These are phyloP conservation scores for Colostygia pectinataria DNA, from an alignment of 2,888 invertebrate genomes.

Conservation along the genomic window DNA sequence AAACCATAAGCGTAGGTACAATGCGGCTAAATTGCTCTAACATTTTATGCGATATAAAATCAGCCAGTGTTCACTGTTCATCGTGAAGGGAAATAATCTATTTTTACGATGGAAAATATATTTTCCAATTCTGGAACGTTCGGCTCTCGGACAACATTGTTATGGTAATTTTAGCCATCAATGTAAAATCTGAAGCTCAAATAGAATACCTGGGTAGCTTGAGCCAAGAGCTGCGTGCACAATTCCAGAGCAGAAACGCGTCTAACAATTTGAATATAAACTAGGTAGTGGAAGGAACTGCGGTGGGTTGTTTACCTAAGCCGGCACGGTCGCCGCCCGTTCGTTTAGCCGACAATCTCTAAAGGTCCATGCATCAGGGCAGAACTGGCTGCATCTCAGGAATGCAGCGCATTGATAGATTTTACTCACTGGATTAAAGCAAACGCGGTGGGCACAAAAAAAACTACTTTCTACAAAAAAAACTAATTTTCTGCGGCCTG, in stretches of 20 bases:
- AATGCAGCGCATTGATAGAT: no score
- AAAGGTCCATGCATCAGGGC: no score
- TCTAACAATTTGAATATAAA: slow-evolving; percentile 65
- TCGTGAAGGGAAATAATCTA: slow-evolving; percentile 8
- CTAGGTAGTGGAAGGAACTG: slow-evolving; percentile 49
- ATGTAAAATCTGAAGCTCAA: slow-evolving; percentile 36
- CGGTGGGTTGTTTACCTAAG: slow-evolving; percentile 44
- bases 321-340: slow-evolving; percentile 11
- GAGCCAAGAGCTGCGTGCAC: slow-evolving; percentile 37
- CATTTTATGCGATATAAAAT: slow-evolving; percentile 9
- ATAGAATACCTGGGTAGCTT: slow-evolving; percentile 31
- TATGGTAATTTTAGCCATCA: slow-evolving; percentile 19
- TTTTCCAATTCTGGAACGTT: slow-evolving; percentile 10
- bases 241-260: slow-evolving; percentile 38
- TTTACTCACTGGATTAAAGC: no score
- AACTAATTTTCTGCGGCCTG: no score
- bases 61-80: slow-evolving; percentile 3
- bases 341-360: slow-evolving; percentile 18
- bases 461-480: no score
- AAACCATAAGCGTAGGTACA: not conserved
- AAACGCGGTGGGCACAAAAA: no score
- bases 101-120: slow-evolving; percentile 14
- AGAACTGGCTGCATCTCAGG: no score
- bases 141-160: slow-evolving; percentile 14
- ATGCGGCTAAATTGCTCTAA: slow-evolving; percentile 11